These are phyloP conservation scores for Cheilosia scutellata DNA, from an alignment of 2,888 invertebrate species.

Conservation along the genomic window DNA sequence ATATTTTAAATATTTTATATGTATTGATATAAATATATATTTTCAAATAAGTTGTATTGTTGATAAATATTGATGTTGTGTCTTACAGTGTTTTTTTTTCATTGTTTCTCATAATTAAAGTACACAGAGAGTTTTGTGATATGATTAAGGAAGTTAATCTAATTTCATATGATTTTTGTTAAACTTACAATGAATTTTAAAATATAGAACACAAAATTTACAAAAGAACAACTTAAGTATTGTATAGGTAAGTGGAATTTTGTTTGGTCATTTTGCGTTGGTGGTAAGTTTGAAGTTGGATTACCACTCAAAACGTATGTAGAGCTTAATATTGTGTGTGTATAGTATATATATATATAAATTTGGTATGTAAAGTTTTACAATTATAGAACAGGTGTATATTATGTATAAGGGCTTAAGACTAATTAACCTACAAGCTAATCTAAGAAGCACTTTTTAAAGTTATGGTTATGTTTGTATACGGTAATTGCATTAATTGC, in stretches of 20 bases:
- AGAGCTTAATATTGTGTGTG: slow-evolving; percentile 13
- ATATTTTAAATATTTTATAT: slow-evolving; percentile 34
- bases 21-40: not conserved
- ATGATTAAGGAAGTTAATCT: slow-evolving; percentile 34
- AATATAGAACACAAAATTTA: not conserved
- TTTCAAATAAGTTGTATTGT: slow-evolving; percentile 16
- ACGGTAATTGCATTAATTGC: slow-evolving; percentile 4
- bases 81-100: slow-evolving; percentile 51
- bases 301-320: slow-evolving; percentile 32
- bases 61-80: slow-evolving; percentile 58
- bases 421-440: slow-evolving; percentile 47
- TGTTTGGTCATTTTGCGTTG: slow-evolving; percentile 52
- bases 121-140: slow-evolving; percentile 44
- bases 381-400: slow-evolving; percentile 49
- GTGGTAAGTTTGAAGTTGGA: slow-evolving; percentile 13
- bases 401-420: slow-evolving; percentile 47
- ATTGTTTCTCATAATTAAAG: slow-evolving; percentile 19
- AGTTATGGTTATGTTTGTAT: slow-evolving; percentile 25
- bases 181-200: not conserved
- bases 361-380: slow-evolving; percentile 49
- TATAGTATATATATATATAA: slow-evolving; percentile 40
- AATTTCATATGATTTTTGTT: slow-evolving; percentile 1
- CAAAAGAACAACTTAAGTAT: slow-evolving; percentile 15
- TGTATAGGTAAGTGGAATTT: slow-evolving; percentile 23
- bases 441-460: slow-evolving; percentile 67